Evolutionary conservation across 2,113 vertebrate genomes (phyloP), one percentile per base, ranked within the genome.

Genomic region (Lathamus discolor): DNA sequence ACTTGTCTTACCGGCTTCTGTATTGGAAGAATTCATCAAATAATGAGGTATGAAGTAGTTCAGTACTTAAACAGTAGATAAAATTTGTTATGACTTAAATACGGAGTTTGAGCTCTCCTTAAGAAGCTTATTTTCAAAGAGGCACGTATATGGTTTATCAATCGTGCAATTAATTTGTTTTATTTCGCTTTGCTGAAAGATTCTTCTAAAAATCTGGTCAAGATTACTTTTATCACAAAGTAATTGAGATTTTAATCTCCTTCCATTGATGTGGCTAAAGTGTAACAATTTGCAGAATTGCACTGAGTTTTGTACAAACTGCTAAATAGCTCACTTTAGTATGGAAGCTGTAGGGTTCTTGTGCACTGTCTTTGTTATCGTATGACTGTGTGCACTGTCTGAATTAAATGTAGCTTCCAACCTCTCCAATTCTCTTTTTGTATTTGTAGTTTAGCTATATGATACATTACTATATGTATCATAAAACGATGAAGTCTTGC

Each of bases 1-100:
- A 24, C 0, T 75, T 97, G 10, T 90, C 46, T 69, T 98, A 98
- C 82, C 92, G 95, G n/a, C 2, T 98, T 83, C 13, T 79, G 4
- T 97, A 97, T 61, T 97, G 97, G 97, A 87, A 95, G 83, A 96
- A 97, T 25, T 68, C 92, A 73, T 95, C 97, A 3, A 29, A 76
- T 79, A 12, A 39, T 23, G 41, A 97, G 97, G 98, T 98, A 85
- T 78, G 84, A 80, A 35, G 3, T 61, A 39, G 16, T 39, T 62
- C 11, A 79, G n/a, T 41, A 22, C 24, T 76, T 74, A 13, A 41
- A 37, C 29, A 43, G 35, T 46, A 31, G 12, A 29, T 48, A 39
- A 77, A 48, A 44, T 25, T 13, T 7, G 17, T 67, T 61, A 33
- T 23, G 16, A 33, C 8, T 69, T 73, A 35, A 81, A 41, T 77